Evolutionary conservation across 2,113 vertebrate species (phyloP), one percentile per base, ranked within the genome.

Genomic region (Epinephelus fuscoguttatus): DNA sequence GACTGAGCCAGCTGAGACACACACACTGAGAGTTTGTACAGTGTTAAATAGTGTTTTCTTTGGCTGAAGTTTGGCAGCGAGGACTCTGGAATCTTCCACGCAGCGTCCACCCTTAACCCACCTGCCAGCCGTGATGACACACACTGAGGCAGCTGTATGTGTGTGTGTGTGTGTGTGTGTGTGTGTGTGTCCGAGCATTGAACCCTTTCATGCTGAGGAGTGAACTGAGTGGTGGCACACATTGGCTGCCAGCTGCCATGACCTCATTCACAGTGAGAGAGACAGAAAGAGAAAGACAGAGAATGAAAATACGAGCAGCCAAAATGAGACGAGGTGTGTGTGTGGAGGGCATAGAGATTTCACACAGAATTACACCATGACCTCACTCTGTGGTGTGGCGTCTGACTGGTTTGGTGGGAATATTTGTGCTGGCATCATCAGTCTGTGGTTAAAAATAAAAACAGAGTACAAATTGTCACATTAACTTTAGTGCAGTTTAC

Each of bases 191-290:
- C 78, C 27, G 30, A 77, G 61, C 27, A 19, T 49, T 90, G 81
- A 93, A 84, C 88, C 42, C 53, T 79, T 66, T 88, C 84, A 75
- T 78, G 66, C 85, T 83, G 73, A 70, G 89, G 68, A 67, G 77
- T 82, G 80, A 86, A 83, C 61, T 84, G 70, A 83, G 80, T 70
- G 75, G 80, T 68, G 72, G 85, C 78, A 84, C 81, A 81, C 82
- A 83, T 80, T 70, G 79, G 33, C 87, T 91, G 87, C 88, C 91
- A 85, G 88, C 86, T 88, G 88, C 82, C 66, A 74, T 90, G 85
- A 93, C 87, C 89, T 93, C 81, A 91, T 86, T 84, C 85, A 80
- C 18, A 40, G 75, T 4, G 8, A 52, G 69, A 63, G 73, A 90
- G 53, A 82, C 60, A 14, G 69, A 64, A 42, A 61, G 30, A 78